phyloP scores from a whole-genome alignment of 2,888 invertebrate genomes.

The Leptopterna dolabrata region DNA sequence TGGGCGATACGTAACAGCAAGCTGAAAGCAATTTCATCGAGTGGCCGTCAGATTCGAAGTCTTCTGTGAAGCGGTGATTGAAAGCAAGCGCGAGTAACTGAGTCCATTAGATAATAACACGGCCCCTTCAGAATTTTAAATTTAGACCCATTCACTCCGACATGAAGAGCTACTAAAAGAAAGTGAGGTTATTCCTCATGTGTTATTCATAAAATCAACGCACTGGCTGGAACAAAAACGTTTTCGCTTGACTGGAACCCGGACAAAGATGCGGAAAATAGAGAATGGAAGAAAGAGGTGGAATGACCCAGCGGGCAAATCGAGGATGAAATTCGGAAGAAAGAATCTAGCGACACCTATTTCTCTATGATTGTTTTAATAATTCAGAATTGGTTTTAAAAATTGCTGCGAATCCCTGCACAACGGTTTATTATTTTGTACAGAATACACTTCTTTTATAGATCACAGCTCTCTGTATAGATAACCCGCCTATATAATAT shows the following conservation, averaged over 20 bases:
- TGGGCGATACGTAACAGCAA: too few relatives aligned
- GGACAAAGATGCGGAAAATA: slow-evolving; percentile 5
- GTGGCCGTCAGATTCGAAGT: not conserved
- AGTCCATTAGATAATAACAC: slow-evolving; percentile 14
- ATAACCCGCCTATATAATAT: too few relatives aligned
- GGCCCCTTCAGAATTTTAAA: slow-evolving; percentile 14
- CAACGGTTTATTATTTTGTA: too few relatives aligned
- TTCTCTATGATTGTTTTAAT: too few relatives aligned
- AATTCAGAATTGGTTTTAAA: too few relatives aligned
- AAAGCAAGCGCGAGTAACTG: not conserved
- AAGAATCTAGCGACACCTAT: not conserved
- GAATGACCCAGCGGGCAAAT: not conserved
- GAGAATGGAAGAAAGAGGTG: not conserved
- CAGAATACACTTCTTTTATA: too few relatives aligned
- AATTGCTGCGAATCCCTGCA: too few relatives aligned
- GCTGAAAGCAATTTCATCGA: not conserved
- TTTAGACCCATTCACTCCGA: not conserved
- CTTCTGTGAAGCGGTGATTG: not conserved
- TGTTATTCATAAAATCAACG: slow-evolving; percentile 40
- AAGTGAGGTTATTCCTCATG: not conserved
- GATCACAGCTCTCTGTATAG: too few relatives aligned
- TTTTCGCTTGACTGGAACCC: not conserved
- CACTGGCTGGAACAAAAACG: not conserved
- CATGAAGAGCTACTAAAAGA: not conserved
- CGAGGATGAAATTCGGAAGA: not conserved